phyloP scores from a whole-genome alignment of 2,797 vertebrate genomes.

The Esox masquinongy region DNA sequence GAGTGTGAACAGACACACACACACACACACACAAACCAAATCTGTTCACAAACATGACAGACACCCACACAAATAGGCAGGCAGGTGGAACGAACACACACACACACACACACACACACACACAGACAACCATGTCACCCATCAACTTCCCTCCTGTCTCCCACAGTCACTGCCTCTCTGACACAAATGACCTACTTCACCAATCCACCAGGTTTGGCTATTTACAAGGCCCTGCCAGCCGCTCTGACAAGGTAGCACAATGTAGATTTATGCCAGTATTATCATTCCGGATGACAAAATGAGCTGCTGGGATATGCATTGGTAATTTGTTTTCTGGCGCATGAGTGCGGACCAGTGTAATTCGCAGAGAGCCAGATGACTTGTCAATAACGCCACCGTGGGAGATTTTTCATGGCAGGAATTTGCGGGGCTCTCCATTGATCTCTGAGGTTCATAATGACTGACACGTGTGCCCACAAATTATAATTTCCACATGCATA shows the following conservation, averaged over 20 bases:
- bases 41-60: slow-evolving; percentile 55
- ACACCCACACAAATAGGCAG: too few relatives aligned
- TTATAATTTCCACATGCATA: too few relatives aligned
- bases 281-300: not conserved
- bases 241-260: not conserved
- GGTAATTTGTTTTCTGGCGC: not conserved
- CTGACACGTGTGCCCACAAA: too few relatives aligned
- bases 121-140: slow-evolving; percentile 6
- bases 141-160: not conserved
- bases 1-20: not conserved
- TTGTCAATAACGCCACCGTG: slow-evolving; percentile 33
- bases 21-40: slow-evolving; percentile 47
- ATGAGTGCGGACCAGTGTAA: slow-evolving; percentile 13
- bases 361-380: slow-evolving; percentile 23
- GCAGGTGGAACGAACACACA: too few relatives aligned
- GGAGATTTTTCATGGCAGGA: slow-evolving; percentile 32
- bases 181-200: not conserved
- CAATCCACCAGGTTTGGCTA: not conserved
- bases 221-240: not conserved
- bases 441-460: not conserved
- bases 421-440: slow-evolving; percentile 41
- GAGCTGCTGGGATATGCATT: not conserved
- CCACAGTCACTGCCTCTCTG: slow-evolving; percentile 1
- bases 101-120: slow-evolving; percentile 54
- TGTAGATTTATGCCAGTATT: not conserved